Evolutionary conservation across 2,113 vertebrate genomes (phyloP).

Genomic region (Coracopsis vasa): DNA sequence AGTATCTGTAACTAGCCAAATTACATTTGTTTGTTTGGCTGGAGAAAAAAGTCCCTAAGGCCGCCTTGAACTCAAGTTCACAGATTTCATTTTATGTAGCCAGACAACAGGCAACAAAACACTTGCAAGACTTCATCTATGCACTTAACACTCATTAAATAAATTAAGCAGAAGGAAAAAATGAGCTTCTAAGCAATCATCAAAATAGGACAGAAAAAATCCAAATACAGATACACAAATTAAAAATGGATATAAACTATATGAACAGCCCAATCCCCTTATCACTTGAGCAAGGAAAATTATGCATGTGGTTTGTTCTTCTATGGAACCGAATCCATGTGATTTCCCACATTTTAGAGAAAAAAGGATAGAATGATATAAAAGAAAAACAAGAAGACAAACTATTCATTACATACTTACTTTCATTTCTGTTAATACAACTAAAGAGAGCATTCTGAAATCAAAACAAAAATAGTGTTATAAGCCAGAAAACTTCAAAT

Average conservation of each 20-base stretch:
- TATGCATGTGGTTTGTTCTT: neutral
- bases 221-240: neutral
- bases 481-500: neutral
- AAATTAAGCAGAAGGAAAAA: neutral
- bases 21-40: neutral
- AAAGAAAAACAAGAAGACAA: neutral
- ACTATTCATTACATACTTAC: constrained; percentile 79
- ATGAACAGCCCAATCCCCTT: neutral
- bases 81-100: neutral
- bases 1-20: neutral
- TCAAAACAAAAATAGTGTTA: constrained; percentile 69
- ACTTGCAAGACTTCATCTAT: neutral
- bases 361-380: neutral
- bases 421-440: constrained; percentile 99
- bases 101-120: neutral
- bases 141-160: neutral
- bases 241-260: neutral
- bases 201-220: neutral
- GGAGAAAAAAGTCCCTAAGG: neutral
- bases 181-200: neutral
- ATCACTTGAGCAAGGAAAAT: neutral
- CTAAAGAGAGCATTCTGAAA: constrained; percentile 95
- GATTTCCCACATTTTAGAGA: neutral
- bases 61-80: neutral
- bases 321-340: neutral